Percentiles rank a stretch among this genome's conserved stretches.
phyloP scores from a whole-genome alignment of 2,113 vertebrate species.

The Lota lota region DNA sequence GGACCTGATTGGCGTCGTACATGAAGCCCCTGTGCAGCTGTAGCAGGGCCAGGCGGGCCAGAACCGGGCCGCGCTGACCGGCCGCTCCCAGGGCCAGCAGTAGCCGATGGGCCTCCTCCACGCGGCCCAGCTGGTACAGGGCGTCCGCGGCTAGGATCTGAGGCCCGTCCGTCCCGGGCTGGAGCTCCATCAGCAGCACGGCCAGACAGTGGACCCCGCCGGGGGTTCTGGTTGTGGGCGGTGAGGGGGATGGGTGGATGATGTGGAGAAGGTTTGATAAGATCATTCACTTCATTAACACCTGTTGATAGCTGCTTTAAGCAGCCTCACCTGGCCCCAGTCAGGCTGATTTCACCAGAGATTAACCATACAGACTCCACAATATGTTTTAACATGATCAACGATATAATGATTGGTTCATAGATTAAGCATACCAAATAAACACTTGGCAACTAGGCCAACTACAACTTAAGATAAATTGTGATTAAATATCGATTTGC shows the following conservation, averaged over 20 bases:
- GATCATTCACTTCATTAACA: too few relatives aligned
- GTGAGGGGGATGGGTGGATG: not conserved
- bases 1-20: slow-evolving; percentile 88
- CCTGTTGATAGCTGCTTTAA: too few relatives aligned
- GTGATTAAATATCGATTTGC: too few relatives aligned
- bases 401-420: not conserved
- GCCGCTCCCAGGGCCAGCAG: slow-evolving; percentile 73
- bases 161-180: slow-evolving; percentile 69
- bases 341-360: too few relatives aligned
- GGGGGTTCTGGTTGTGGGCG: slow-evolving; percentile 67
- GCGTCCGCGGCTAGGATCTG: slow-evolving; percentile 84
- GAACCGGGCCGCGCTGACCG: slow-evolving; percentile 73
- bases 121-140: slow-evolving; percentile 81
- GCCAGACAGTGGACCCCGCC: slow-evolving; percentile 84
- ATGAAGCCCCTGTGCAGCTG: slow-evolving; percentile 85
- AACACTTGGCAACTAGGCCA: not conserved
- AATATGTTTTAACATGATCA: not conserved
- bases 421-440: not conserved
- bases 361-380: too few relatives aligned
- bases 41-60: slow-evolving; percentile 84
- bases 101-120: slow-evolving; percentile 82
- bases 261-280: not conserved
- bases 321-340: too few relatives aligned
- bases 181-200: slow-evolving; percentile 82
- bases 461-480: not conserved